Evolutionary conservation across 2,888 invertebrate genomes (phyloP).

Genomic region (Cheilosia vulpina): DNA sequence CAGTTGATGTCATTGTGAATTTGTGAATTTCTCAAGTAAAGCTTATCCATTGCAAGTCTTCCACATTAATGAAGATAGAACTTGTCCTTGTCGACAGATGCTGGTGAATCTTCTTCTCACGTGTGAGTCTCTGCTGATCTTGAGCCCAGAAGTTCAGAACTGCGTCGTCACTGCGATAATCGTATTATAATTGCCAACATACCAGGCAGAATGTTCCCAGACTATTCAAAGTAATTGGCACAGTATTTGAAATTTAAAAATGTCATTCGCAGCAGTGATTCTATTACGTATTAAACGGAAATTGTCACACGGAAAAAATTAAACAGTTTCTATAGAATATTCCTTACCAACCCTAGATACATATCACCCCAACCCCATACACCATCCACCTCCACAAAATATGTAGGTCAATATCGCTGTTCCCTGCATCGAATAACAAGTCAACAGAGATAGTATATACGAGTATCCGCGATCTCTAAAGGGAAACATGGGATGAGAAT

Average conservation of each 20-base stretch:
- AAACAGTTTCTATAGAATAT: not conserved
- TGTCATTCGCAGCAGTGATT: not conserved
- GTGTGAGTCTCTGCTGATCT: too few relatives aligned
- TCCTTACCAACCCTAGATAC: not conserved
- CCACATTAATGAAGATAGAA: too few relatives aligned
- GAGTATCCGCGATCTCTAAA: slow-evolving; percentile 3
- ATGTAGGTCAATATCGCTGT: slow-evolving; percentile 56
- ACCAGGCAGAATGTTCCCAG: not conserved
- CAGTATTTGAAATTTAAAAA: slow-evolving; percentile 7
- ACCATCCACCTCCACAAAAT: slow-evolving; percentile 8
- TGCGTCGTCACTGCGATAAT: too few relatives aligned
- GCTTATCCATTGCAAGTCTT: too few relatives aligned
- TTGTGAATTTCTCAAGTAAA: too few relatives aligned
- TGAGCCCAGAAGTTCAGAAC: too few relatives aligned
- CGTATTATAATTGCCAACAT: too few relatives aligned
- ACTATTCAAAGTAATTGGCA: not conserved
- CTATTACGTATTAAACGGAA: slow-evolving; percentile 11
- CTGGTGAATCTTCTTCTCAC: too few relatives aligned
- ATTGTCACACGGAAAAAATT: slow-evolving; percentile 1
- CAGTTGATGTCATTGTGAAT: too few relatives aligned
- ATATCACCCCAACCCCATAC: not conserved
- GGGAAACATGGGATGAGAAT: slow-evolving; percentile 36
- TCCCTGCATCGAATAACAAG: slow-evolving; percentile 26
- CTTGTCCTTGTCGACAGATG: too few relatives aligned
- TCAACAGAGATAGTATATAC: slow-evolving; percentile 4